Conservation (phyloP, 2,888 invertebrate genomes). For the Suillia variegata region DNA sequence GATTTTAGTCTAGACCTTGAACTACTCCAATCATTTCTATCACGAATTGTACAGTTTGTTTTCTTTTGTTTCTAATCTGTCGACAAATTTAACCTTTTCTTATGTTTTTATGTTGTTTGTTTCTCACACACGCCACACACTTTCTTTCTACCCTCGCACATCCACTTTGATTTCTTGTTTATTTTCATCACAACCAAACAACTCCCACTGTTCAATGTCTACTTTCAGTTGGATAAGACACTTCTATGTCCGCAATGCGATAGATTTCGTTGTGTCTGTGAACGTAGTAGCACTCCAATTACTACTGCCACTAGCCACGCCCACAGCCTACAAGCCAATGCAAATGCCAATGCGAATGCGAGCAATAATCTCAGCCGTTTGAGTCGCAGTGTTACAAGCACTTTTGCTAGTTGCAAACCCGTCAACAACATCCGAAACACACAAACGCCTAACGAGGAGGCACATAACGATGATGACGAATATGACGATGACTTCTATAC, state of each 20-base stretch:
- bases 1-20: no score
- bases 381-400: slow-evolving; percentile 40
- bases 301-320: slow-evolving; percentile 15
- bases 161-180: slow-evolving; percentile 17
- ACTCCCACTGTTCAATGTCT: slow-evolving; percentile 22
- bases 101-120: no score
- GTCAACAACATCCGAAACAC: no score
- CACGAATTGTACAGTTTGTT: no score
- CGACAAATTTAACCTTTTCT: no score
- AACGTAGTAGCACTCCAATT: slow-evolving; percentile 34
- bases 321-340: slow-evolving; percentile 11
- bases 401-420: slow-evolving; percentile 21
- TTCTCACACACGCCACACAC: no score
- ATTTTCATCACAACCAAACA: slow-evolving; percentile 6
- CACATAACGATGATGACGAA: slow-evolving; percentile 10
- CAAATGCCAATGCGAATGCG: slow-evolving; percentile 11
- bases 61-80: no score
- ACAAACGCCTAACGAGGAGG: slow-evolving; percentile 28
- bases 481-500: slow-evolving; percentile 2
- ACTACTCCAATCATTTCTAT: no score
- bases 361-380: slow-evolving; percentile 38
- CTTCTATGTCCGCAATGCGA: slow-evolving; percentile 59
- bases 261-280: slow-evolving; percentile 60
- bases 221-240: slow-evolving; percentile 61
- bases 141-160: no score